Evolutionary conservation across 1,140 invertebrate species (phyloP).

Genomic region (Drosophila lowei): DNA sequence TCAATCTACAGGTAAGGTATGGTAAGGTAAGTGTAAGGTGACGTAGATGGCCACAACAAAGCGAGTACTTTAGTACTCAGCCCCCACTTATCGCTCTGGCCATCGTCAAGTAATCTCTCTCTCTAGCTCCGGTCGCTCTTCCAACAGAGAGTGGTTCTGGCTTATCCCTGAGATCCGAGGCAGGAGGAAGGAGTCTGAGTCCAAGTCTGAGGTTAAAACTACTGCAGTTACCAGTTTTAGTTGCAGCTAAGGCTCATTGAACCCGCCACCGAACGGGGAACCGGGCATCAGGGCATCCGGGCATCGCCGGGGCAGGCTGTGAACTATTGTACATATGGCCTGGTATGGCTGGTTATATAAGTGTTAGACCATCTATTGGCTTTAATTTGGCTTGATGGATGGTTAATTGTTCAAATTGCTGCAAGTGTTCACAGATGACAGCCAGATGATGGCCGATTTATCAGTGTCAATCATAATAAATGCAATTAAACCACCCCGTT

Average conservation of each 20-base stretch:
- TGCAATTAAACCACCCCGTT: slow-evolving; percentile 66
- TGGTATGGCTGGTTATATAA: slow-evolving; percentile 32
- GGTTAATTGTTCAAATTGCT: slow-evolving; percentile 73
- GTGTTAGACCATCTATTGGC: slow-evolving; percentile 55
- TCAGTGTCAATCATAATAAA: slow-evolving; percentile 78
- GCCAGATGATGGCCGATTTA: slow-evolving; percentile 47
- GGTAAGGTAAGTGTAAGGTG: neutral
- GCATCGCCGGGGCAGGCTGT: neutral
- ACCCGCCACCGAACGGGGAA: slow-evolving; percentile 21
- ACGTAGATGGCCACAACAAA: slow-evolving; percentile 48
- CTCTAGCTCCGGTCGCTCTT: neutral
- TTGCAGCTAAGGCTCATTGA: slow-evolving; percentile 52
- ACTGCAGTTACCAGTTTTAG: slow-evolving; percentile 53
- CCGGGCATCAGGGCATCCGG: slow-evolving; percentile 2
- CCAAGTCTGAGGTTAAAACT: slow-evolving; percentile 16
- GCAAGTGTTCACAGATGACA: slow-evolving; percentile 47
- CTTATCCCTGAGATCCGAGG: slow-evolving; percentile 16
- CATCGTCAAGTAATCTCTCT: slow-evolving; percentile 40
- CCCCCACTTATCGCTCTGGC: slow-evolving; percentile 39
- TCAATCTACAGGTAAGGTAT: slow-evolving; percentile 9
- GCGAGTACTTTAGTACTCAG: slow-evolving; percentile 46
- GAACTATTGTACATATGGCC: slow-evolving; percentile 12
- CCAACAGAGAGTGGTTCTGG: slow-evolving; percentile 7
- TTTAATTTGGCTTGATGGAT: slow-evolving; percentile 72
- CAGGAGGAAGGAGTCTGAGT: slow-evolving; percentile 12